These are phyloP conservation scores for Drosophila bunnanda DNA, from an alignment of 2,888 invertebrate species.

Conservation along the genomic window DNA sequence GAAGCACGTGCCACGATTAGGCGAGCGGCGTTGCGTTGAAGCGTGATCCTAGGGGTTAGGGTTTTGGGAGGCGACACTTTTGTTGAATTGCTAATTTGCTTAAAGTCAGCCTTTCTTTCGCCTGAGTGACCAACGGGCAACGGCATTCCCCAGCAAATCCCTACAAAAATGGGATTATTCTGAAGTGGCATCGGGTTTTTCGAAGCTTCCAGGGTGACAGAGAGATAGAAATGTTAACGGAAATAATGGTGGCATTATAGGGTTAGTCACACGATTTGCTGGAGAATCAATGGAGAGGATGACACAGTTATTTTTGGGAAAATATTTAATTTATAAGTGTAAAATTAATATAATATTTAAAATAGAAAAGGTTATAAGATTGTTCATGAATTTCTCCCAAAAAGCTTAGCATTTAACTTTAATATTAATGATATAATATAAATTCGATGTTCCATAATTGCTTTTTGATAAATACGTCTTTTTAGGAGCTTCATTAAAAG, in stretches of 20 bases:
- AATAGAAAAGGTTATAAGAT: too few relatives aligned
- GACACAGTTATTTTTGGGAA: background rate
- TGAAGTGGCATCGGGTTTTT: slow-evolving; percentile 43
- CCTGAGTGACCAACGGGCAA: slow-evolving; percentile 34
- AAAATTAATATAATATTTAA: background rate
- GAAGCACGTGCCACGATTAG: slow-evolving; percentile 79
- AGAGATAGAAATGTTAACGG: slow-evolving; percentile 25
- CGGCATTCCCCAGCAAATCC: slow-evolving; percentile 7
- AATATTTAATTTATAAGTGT: too few relatives aligned
- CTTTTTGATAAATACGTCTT: background rate
- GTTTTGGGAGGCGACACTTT: slow-evolving; percentile 53
- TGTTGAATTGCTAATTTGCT: slow-evolving; percentile 73
- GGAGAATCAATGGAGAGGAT: slow-evolving; percentile 5
- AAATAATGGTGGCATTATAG: slow-evolving; percentile 34
- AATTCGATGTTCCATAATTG: background rate
- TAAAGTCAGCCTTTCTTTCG: slow-evolving; percentile 59
- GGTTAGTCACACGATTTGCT: slow-evolving; percentile 33
- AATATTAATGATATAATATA: too few relatives aligned
- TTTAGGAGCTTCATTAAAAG: too few relatives aligned
- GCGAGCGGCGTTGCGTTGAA: slow-evolving; percentile 69
- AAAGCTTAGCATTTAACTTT: too few relatives aligned
- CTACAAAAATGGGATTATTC: slow-evolving; percentile 23
- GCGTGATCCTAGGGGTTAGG: slow-evolving; percentile 59
- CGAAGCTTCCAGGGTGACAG: background rate
- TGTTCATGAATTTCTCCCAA: too few relatives aligned